These are phyloP conservation scores for Chrysina gloriosa DNA, from an alignment of 2,888 invertebrate genomes.

Conservation along the genomic window DNA sequence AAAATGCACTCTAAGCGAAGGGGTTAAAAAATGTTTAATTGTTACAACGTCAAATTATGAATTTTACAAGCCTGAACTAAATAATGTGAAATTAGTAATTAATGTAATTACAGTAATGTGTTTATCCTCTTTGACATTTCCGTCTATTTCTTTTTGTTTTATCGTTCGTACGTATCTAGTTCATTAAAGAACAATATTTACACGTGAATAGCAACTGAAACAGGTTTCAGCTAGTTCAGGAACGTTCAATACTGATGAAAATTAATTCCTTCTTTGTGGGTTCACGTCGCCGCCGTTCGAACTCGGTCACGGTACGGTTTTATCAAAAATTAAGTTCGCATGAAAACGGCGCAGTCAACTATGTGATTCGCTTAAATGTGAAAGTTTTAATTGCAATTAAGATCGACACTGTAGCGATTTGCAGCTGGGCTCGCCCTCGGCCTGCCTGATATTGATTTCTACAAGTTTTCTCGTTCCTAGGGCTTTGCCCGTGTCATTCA, in stretches of 20 bases:
- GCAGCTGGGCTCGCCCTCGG: constrained; percentile 49
- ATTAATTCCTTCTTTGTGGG: constrained; percentile 37
- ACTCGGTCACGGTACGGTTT: constrained; percentile 7
- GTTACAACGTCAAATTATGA: constrained; percentile 15
- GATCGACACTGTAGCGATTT: constrained; percentile 46
- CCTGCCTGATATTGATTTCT: constrained; percentile 54
- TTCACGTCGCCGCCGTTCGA: constrained; percentile 8
- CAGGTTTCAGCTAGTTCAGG: constrained; percentile 39
- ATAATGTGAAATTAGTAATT: background rate
- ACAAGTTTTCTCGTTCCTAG: constrained; percentile 51
- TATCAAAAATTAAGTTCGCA: constrained; percentile 35
- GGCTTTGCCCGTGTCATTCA: constrained; percentile 49
- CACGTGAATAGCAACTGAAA: constrained; percentile 39
- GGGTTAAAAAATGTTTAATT: too few relatives aligned
- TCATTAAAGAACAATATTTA: constrained; percentile 35
- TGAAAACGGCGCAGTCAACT: constrained; percentile 30
- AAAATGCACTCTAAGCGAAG: too few relatives aligned
- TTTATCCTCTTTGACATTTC: constrained; percentile 21
- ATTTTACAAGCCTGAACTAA: background rate
- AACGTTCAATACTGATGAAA: constrained; percentile 41
- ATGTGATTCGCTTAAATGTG: constrained; percentile 35
- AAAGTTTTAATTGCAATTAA: constrained; percentile 47
- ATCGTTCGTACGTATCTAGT: background rate
- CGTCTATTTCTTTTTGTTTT: constrained; percentile 7
- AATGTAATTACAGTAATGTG: constrained; percentile 29